Evolutionary conservation across 2,888 invertebrate species (phyloP), one percentile per base, ranked within the genome.

Genomic region (Lordiphosa andalusiaca): DNA sequence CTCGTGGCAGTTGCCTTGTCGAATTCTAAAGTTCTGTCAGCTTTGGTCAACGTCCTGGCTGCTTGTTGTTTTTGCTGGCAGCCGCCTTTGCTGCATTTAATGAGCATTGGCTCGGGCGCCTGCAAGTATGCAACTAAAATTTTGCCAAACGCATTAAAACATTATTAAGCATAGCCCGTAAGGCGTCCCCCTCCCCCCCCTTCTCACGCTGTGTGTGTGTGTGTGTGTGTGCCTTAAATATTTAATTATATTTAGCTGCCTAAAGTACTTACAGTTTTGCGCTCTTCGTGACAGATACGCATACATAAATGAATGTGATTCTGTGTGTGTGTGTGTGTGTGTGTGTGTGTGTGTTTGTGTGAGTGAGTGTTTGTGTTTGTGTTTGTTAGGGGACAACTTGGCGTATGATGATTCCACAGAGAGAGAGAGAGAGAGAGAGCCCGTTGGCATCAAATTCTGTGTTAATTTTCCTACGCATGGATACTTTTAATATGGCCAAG

Each of bases 231-330:
- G 64, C 50, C 63, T 72, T 78, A 80, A 81, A 81, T 81, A 81
- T 84, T 81, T 81, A 81, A 81, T 81, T 81, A 81, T 81, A 81
- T 84, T 81, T 81, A 77, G 84, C 81, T 80, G 84, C 73, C 80
- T 71, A 80, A 80, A 80, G 84, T 83, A 80, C 73, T 80, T 80
- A 80, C 84, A 83, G 73, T 73, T 80, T 76, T 83, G 78, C 83
- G 81, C 78, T 77, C 75, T 75, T 66, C 67, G 69, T 78, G 80
- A 73, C 69, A 66, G 59, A 56, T 46, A 50, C 64, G 64, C 57
- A 62, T 58, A 58, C 59, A 63, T 44, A 52, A 53, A 13, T 25
- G 53, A 7, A 7, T 39, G 51, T 33, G 53, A 50, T 37, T 39
- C 48, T 57, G 41, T 33, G 33, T 35, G 42, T 46, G 46, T 57